Evolutionary conservation across 2,797 vertebrate genomes (phyloP).

Genomic region (Zalophus californianus): DNA sequence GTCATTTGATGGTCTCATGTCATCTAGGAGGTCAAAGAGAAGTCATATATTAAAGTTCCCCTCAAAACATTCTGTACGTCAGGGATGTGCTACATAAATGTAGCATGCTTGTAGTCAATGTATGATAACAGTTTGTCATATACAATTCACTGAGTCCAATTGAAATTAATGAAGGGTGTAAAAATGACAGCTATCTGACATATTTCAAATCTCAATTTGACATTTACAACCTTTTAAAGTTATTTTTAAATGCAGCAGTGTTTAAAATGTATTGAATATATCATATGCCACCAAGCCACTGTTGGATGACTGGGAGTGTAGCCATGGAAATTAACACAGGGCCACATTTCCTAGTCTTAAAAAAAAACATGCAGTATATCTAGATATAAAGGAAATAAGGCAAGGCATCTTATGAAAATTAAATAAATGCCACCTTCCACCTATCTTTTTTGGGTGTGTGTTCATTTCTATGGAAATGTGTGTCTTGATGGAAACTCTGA

Average conservation of each 20-base stretch:
- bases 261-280: conserved; percentile 82
- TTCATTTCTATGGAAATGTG: conserved; percentile 47
- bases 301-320: conserved; percentile 65
- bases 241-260: conserved; percentile 83
- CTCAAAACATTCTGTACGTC: conserved; percentile 68
- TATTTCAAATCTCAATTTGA: conserved; percentile 83
- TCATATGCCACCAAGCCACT: conserved; percentile 63
- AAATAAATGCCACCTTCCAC: conserved; percentile 47
- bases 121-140: conserved; percentile 83
- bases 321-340: conserved; percentile 75
- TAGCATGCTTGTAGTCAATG: conserved; percentile 66
- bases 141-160: conserved; percentile 81
- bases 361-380: background rate
- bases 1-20: conserved; percentile 74
- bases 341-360: conserved; percentile 31
- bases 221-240: conserved; percentile 84
- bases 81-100: conserved; percentile 68
- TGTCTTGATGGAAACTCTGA: background rate
- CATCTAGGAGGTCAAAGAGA: conserved; percentile 73
- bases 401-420: conserved; percentile 28
- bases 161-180: conserved; percentile 85
- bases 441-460: background rate
- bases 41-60: conserved; percentile 75
- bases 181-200: conserved; percentile 84
- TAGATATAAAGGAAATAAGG: conserved; percentile 47